These are phyloP conservation scores for Dufourea novaeangliae DNA, from an alignment of 1,140 invertebrate species.

Conservation along the genomic window DNA sequence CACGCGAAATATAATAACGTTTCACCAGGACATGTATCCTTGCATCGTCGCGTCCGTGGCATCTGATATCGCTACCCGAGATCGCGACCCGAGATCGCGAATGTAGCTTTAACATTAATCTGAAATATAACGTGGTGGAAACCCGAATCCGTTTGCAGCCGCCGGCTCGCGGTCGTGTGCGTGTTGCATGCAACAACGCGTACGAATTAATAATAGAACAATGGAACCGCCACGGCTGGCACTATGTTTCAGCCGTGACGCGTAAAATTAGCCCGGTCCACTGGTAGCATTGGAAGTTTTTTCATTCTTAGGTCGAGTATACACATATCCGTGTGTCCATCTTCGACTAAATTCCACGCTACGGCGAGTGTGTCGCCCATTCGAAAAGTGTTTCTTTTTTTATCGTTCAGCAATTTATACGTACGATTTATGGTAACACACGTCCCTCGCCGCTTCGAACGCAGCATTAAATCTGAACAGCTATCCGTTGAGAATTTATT, in stretches of 20 bases:
- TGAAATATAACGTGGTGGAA: slow-evolving; percentile 56
- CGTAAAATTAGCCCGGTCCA: slow-evolving; percentile 59
- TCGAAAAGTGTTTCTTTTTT: slow-evolving; percentile 9
- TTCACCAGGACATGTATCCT: not conserved
- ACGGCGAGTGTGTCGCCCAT: slow-evolving; percentile 14
- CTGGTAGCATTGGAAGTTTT: slow-evolving; percentile 54
- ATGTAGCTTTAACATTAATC: slow-evolving; percentile 54
- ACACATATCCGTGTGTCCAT: not conserved
- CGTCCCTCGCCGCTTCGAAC: not conserved
- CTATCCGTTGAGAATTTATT: slow-evolving; percentile 22
- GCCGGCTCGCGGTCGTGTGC: slow-evolving; percentile 24
- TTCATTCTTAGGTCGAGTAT: slow-evolving; percentile 57
- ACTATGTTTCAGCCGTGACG: slow-evolving; percentile 62
- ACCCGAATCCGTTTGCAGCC: slow-evolving; percentile 58
- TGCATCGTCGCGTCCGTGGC: not conserved
- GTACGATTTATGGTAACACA: slow-evolving; percentile 21
- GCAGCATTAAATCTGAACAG: slow-evolving; percentile 7
- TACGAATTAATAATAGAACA: slow-evolving; percentile 67
- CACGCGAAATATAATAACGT: slow-evolving; percentile 1
- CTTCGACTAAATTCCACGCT: slow-evolving; percentile 44
- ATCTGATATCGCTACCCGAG: slow-evolving; percentile 45
- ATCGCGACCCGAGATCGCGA: slow-evolving; percentile 52
- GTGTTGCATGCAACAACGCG: slow-evolving; percentile 55
- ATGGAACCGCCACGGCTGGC: slow-evolving; percentile 55
- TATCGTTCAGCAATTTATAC: slow-evolving; percentile 11